phyloP scores from a whole-genome alignment of 2,888 invertebrate species.

The Drosophila pseudotalamancana region DNA sequence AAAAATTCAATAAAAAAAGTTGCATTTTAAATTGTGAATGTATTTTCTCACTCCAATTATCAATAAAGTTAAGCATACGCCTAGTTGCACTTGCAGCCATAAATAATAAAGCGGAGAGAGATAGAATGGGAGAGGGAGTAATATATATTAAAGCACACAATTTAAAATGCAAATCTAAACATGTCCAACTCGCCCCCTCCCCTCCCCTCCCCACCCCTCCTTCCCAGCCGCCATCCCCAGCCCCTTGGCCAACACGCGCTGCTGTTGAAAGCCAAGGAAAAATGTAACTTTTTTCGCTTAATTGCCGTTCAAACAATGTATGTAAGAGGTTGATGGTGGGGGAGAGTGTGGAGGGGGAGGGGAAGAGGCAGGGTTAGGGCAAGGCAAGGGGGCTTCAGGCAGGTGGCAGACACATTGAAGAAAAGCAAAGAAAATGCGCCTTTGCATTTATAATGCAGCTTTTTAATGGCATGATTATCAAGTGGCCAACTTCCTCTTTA shows the following conservation, averaged over 20 bases:
- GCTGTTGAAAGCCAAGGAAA: conserved; percentile 69
- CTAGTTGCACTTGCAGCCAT: conserved; percentile 71
- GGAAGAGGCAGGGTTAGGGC: background rate
- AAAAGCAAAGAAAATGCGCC: conserved; percentile 45
- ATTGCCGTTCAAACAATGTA: conserved; percentile 52
- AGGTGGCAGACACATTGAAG: conserved; percentile 47
- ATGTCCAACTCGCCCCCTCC: conserved; percentile 20
- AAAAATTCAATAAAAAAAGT: conserved; percentile 14
- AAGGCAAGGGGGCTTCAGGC: no score
- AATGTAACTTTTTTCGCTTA: conserved; percentile 61
- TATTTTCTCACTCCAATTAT: conserved; percentile 77
- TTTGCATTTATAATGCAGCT: conserved; percentile 54
- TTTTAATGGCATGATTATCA: conserved; percentile 66
- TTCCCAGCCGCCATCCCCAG: background rate
- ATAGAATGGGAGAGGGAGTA: conserved; percentile 9
- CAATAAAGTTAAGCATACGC: conserved; percentile 77
- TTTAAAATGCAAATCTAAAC: conserved; percentile 75
- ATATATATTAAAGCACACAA: conserved; percentile 61
- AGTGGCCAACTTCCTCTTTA: conserved; percentile 27
- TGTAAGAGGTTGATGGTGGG: background rate
- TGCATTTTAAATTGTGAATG: conserved; percentile 64
- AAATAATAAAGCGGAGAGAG: conserved; percentile 61
- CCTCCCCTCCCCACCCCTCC: conserved; percentile 1
- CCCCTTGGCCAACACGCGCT: conserved; percentile 5
- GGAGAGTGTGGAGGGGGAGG: background rate